Conservation (phyloP, 2,797 vertebrate species). For the Dryobates pubescens region DNA sequence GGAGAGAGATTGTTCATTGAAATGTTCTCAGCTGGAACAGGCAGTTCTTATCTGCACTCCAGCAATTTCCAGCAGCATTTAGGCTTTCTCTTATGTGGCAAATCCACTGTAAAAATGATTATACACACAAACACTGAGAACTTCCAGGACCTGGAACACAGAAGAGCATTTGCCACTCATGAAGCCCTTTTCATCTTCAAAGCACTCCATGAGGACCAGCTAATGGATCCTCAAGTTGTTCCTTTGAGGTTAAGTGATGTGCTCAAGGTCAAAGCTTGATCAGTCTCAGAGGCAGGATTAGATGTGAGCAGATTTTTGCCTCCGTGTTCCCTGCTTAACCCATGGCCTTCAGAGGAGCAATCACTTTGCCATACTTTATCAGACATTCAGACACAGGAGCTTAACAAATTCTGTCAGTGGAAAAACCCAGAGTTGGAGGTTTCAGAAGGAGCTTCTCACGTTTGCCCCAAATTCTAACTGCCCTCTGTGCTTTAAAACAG, state of each 20-base stretch:
- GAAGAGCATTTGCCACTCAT: slow-evolving; percentile 42
- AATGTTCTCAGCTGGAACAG: background rate
- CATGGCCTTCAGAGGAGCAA: background rate
- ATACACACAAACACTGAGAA: slow-evolving; percentile 55
- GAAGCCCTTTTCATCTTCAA: slow-evolving; percentile 63
- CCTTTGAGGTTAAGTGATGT: slow-evolving; percentile 54
- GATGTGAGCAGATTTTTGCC: slow-evolving; percentile 26
- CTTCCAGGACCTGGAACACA: slow-evolving; percentile 41
- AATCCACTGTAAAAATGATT: slow-evolving; percentile 61
- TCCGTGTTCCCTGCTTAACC: background rate
- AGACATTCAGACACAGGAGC: background rate
- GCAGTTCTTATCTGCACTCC: slow-evolving; percentile 25
- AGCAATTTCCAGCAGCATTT: slow-evolving; percentile 47
- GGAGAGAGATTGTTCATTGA: background rate
- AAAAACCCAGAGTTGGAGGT: background rate
- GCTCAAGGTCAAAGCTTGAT: slow-evolving; percentile 48
- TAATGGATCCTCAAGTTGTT: slow-evolving; percentile 49
- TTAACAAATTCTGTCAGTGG: background rate
- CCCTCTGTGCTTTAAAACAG: background rate
- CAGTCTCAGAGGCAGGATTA: slow-evolving; percentile 9
- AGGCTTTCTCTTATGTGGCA: slow-evolving; percentile 29
- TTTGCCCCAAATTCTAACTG: background rate
- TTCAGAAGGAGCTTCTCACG: background rate
- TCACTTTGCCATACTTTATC: background rate
- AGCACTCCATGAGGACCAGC: background rate